Evolutionary conservation across 2,797 vertebrate species (phyloP), one percentile per base, ranked within the genome.

Genomic region (Botia kubotai): DNA sequence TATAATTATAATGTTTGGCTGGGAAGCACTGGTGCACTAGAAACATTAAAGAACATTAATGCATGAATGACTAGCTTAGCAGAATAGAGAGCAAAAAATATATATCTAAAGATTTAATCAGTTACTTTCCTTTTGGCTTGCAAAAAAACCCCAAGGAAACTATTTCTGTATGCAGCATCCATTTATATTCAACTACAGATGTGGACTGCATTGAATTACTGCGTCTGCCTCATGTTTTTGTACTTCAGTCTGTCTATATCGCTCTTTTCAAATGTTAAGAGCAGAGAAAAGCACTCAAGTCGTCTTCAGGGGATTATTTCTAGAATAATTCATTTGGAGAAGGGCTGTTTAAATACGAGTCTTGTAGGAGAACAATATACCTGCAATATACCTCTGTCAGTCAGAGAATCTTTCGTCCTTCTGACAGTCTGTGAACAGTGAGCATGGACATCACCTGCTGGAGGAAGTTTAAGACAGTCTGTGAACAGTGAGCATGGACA

Each of bases 171-270:
- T 58, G 10, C 65, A 77, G 52, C 21, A 53, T 77, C 33, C 63
- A 67, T 67, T 76, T 76, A 57, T 57, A 26, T 76, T 67, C n/a
- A 58, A 55, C 33, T 46, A 48, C 65, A 29, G 17, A 66, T 66
- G 3, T 36, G 60, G 60, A 65, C 17, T 36, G 0, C 2, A 58
- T 6, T 77, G 16, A 68, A 29, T 69, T 4, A 19, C 33, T 33
- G 33, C 4, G 23, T 57, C 50, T 36, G 48, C 50, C 62, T 68
- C 11, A 16, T 68, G 50, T 26, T 68, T 69, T 46, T 68, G 19
- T 57, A 43, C 21, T 19, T 46, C 19, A 16, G 74, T 46, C 52
- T 29, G 53, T 70, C 53, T 58, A 6, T 29, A 29, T 58, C 19
- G 36, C 11, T 58, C 53, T 58, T 21, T 48, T 69, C 6, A 70